Evolutionary conservation across 2,888 invertebrate species (phyloP), one percentile per base, ranked within the genome.

Genomic region (Branchellion lobata): DNA sequence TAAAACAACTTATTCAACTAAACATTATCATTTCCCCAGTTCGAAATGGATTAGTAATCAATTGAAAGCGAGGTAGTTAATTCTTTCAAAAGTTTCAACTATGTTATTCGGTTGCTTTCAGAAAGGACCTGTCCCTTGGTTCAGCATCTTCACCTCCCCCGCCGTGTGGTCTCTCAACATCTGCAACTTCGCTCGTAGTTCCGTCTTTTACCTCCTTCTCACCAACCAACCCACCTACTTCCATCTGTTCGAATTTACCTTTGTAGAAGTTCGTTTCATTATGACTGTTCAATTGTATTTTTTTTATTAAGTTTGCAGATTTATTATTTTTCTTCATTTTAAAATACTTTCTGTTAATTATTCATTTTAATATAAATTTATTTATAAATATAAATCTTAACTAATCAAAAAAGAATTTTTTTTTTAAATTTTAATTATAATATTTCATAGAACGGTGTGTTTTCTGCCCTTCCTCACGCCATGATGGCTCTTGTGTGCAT

Each of bases 191-290:
- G 85, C 85, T 27, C 81, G 86, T 33, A 85, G 85, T 79, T 86
- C 85, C 84, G 84, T 86, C 36, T 86, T 86, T 81, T 85, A 84
- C n/a, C 79, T 87, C 51, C 84, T 87, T 82, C 82, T 87, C 61
- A 87, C 86, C 68, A 86, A 87, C 79, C 85, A 86, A 80, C 86
- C 87, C 0, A 83, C 84, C 36, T 87, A 85, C 83, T 83, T 87
- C 27, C 85, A 85, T 74, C 83, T 84, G 57, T 87, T 87, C 81
- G 84, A 84, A 27, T 86, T 85, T 82, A 84, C 81, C n/a, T 82
- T 87, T 33, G 85, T 85, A 1, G 84, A 86, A 84, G 87, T 87
- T 81, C 76, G 82, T 80, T 57, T 40, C 47, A 2, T 40, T 11
- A 21, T 65, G 5, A 5, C 21, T 65, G 8, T n/a, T 5, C 24